phyloP scores from a whole-genome alignment of 92 coral and sea anemone genomes.

The Ricordea florida region DNA sequence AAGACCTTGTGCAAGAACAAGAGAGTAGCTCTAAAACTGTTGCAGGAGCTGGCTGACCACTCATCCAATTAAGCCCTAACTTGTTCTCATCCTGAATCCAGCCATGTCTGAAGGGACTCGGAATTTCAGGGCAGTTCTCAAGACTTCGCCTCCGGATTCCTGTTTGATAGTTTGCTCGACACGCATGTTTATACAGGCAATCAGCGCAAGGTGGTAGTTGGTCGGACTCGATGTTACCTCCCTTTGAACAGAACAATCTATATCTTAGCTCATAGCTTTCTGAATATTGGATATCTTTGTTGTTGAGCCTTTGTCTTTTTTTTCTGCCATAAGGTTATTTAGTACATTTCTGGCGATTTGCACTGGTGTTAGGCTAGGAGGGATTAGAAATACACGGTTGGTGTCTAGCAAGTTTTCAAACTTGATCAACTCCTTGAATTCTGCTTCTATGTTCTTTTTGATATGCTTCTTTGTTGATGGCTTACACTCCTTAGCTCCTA shows the following conservation, averaged over 20 bases:
- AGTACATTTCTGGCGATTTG: too few relatives aligned
- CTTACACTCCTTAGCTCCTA: too few relatives aligned
- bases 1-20: conserved; percentile 38
- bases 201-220: conserved; percentile 9
- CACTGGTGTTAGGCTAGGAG: too few relatives aligned
- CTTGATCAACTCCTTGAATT: too few relatives aligned
- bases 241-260: conserved; percentile 23
- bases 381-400: too few relatives aligned
- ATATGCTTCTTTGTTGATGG: too few relatives aligned
- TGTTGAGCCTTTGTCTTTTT: too few relatives aligned
- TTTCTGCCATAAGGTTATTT: too few relatives aligned
- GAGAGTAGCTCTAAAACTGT: conserved; percentile 47
- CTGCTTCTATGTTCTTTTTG: too few relatives aligned
- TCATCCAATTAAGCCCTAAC: conserved; percentile 53
- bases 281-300: too few relatives aligned
- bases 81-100: conserved; percentile 36
- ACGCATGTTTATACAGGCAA: conserved; percentile 1
- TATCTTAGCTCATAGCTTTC: conserved; percentile 43
- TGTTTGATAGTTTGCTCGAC: conserved; percentile 51
- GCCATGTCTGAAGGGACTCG: conserved; percentile 41
- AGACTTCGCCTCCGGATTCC: conserved; percentile 46
- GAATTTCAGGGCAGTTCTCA: conserved; percentile 17
- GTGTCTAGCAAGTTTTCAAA: too few relatives aligned
- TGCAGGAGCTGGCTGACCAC: conserved; percentile 45
- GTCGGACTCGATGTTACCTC: conserved; percentile 4